These are phyloP conservation scores for Caiman crocodilus DNA, from an alignment of 2,797 vertebrate genomes.

Conservation along the genomic window DNA sequence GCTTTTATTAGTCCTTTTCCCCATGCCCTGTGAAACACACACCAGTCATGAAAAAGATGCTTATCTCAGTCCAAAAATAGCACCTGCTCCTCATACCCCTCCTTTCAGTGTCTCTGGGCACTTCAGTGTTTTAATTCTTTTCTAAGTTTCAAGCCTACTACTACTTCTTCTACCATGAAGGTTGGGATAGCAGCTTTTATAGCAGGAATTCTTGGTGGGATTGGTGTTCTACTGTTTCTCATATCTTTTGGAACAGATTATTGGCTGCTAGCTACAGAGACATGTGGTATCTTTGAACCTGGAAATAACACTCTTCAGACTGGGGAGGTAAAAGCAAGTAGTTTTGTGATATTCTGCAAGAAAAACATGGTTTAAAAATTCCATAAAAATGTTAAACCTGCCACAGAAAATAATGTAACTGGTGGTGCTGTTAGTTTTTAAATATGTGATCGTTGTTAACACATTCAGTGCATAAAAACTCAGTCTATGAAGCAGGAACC, in stretches of 20 bases:
- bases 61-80: constrained; percentile 85
- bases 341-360: not conserved
- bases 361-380: not conserved
- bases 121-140: not conserved
- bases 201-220: constrained; percentile 84
- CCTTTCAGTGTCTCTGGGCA: not conserved
- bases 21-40: constrained; percentile 78
- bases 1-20: constrained; percentile 77
- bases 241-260: constrained; percentile 90
- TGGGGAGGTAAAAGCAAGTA: constrained; percentile 52
- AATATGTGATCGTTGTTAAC: accelerated
- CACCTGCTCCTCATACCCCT: not conserved
- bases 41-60: constrained; percentile 74
- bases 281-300: constrained; percentile 73
- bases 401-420: not conserved
- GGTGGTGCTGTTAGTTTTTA: not conserved
- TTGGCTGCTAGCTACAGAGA: constrained; percentile 89
- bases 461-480: accelerated
- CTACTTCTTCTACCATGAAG: constrained; percentile 83
- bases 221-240: constrained; percentile 87
- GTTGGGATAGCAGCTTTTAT: constrained; percentile 82
- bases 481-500: not conserved
- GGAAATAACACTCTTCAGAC: constrained; percentile 44
- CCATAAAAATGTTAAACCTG: not conserved
- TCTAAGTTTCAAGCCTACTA: constrained; percentile 29